A percentile compares a stretch with the other conserved stretches of the same genome.
Evolutionary conservation across 2,888 invertebrate species (phyloP).

Genomic region (Erynnis tages): DNA sequence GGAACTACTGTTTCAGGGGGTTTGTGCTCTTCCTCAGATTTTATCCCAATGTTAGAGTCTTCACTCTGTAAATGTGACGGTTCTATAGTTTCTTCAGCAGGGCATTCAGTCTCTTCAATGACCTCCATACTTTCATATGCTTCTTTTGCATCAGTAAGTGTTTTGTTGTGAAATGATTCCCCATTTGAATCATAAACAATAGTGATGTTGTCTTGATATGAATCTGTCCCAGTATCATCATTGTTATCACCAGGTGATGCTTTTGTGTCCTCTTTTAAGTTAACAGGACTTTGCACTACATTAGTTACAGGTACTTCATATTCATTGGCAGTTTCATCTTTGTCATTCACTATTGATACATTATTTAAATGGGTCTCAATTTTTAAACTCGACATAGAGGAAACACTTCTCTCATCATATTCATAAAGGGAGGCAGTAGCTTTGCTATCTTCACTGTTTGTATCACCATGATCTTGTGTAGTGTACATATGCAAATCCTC

Average conservation of each 20-base stretch:
- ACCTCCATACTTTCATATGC: constrained; percentile 48
- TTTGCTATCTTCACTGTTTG: constrained; percentile 69
- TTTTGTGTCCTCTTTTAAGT: constrained; percentile 36
- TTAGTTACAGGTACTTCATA: constrained; percentile 35
- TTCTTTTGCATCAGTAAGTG: constrained; percentile 38
- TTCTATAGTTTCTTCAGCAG: constrained; percentile 38
- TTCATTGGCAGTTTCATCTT: constrained; percentile 33
- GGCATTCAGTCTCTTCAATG: constrained; percentile 47
- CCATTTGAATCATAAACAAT: constrained; percentile 34
- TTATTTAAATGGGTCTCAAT: constrained; percentile 62
- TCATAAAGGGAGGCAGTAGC: constrained; percentile 63
- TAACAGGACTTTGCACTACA: constrained; percentile 34
- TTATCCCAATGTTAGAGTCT: constrained; percentile 37
- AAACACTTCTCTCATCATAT: constrained; percentile 69
- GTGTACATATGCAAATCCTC: constrained; percentile 53
- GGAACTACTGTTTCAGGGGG: constrained; percentile 52
- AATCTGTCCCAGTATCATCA: constrained; percentile 52
- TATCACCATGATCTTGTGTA: constrained; percentile 60
- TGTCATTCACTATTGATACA: constrained; percentile 47
- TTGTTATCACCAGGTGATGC: constrained; percentile 38
- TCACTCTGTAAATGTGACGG: constrained; percentile 42
- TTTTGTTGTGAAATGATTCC: constrained; percentile 34
- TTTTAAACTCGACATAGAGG: constrained; percentile 62
- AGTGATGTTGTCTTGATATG: constrained; percentile 38
- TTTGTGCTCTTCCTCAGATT: constrained; percentile 54